Base-by-base conservation (phyloP, 2,797 vertebrate species). In the Lepus townsendii region DNA sequence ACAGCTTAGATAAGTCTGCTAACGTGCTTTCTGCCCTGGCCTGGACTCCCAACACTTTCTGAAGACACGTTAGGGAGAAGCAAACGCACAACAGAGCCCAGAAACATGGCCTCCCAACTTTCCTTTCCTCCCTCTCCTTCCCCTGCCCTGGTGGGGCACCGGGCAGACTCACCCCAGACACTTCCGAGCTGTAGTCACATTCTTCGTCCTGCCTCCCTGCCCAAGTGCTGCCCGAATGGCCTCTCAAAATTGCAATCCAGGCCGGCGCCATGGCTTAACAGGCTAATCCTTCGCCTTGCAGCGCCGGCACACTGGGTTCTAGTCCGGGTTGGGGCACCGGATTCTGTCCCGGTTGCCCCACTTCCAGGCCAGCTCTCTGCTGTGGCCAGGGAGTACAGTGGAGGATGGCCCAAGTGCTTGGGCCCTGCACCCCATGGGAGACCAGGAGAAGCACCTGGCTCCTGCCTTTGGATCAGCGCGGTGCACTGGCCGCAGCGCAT, bases 241-340 rank as follows among this genome's bases (percentile, higher is more conserved):
- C n/a, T 99, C 99, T 27, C 99, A 99, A 98, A 99, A 99, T 95
- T 98, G 99, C 96, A 99, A 99, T 93, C 99, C 99, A 0, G 99
- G 35, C 35, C 4, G 35, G 35, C 4, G 4, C 35, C 35, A 0
- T 35, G 35, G 35, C 35, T 35, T 35, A 35, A 35, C 35, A 35
- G 35, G 35, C 35, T 35, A 35, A 35, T 35, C 35, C 35, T 35
- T 4, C 35, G 35, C 35, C 35, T 35, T 35, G 35, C 4, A 1
- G 35, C 35, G 35, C 35, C 35, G 35, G 35, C 35, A 35, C 35
- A 35, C 35, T 1, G 35, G 35, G 35, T 35, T 35, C 35, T 35
- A 35, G 35, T 35, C 35, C 35, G 35, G 35, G 35, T 35, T 35
- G 35, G 35, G 35, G 35, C 35, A 35, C 35, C 35, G 35, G 35